phyloP scores from a whole-genome alignment of 2,113 vertebrate species.

The Cricetomys ansorgei region DNA sequence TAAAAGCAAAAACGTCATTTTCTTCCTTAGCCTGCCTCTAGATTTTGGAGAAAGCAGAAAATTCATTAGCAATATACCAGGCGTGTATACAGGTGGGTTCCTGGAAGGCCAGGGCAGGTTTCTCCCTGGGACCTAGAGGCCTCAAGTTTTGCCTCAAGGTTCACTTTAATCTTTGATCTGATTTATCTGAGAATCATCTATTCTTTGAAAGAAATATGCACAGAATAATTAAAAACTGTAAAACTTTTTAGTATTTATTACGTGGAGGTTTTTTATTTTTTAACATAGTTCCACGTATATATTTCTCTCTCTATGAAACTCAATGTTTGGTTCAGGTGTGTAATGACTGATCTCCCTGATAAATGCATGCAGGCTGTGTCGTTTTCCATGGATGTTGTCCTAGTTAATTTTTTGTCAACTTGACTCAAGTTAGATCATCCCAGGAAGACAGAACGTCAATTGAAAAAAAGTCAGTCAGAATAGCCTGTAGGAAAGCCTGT shows the following conservation, averaged over 20 bases:
- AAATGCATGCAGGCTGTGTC: not conserved
- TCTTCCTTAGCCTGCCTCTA: not conserved
- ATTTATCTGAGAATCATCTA: not conserved
- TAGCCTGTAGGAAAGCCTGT: not conserved
- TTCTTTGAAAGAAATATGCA: not conserved
- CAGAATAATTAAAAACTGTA: not conserved
- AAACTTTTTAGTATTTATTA: not conserved
- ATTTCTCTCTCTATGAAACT: not conserved
- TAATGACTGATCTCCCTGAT: not conserved
- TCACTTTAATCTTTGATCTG: not conserved
- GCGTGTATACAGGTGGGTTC: not conserved
- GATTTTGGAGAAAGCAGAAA: not conserved
- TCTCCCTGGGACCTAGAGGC: not conserved
- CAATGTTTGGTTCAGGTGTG: not conserved
- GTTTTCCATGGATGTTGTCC: not conserved
- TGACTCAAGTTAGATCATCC: not conserved
- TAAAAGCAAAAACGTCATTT: not conserved
- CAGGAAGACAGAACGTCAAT: not conserved
- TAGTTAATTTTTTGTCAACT: not conserved
- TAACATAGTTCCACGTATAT: not conserved
- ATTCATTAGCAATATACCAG: not conserved
- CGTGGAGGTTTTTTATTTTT: not conserved
- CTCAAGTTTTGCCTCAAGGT: not conserved
- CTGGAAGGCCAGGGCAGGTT: no score
- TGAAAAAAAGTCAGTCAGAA: not conserved